These are phyloP conservation scores for Stenolophus ochropezus DNA, from an alignment of 2,888 invertebrate genomes.

Conservation along the genomic window DNA sequence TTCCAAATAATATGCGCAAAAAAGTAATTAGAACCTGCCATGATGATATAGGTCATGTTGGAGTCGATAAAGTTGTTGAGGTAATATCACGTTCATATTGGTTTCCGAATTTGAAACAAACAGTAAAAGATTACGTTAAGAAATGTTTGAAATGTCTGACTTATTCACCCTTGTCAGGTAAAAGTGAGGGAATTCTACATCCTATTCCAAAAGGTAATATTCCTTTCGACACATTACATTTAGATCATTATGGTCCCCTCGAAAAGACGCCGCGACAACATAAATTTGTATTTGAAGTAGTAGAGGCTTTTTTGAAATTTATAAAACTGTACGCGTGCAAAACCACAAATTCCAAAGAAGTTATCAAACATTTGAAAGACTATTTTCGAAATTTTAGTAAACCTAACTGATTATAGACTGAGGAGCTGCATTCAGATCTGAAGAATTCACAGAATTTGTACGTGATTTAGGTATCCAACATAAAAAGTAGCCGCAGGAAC, in stretches of 20 bases:
- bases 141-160: slow-evolving; percentile 67
- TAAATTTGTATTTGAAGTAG: slow-evolving; percentile 65
- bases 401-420: slow-evolving; percentile 65
- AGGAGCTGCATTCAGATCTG: slow-evolving; percentile 65
- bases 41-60: slow-evolving; percentile 63
- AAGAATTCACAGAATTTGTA: slow-evolving; percentile 64
- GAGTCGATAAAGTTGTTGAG: slow-evolving; percentile 64
- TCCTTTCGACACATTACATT: slow-evolving; percentile 65
- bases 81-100: slow-evolving; percentile 66
- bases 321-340: slow-evolving; percentile 63
- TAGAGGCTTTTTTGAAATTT: slow-evolving; percentile 66
- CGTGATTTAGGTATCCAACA: slow-evolving; percentile 62
- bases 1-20: slow-evolving; percentile 64
- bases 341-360: slow-evolving; percentile 61
- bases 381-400: slow-evolving; percentile 64
- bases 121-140: slow-evolving; percentile 64
- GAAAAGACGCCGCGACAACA: slow-evolving; percentile 57
- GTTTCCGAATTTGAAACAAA: slow-evolving; percentile 66
- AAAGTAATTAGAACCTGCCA: slow-evolving; percentile 64
- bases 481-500: slow-evolving; percentile 64
- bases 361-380: slow-evolving; percentile 61
- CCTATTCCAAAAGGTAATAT: slow-evolving; percentile 64
- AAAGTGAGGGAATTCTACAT: slow-evolving; percentile 65
- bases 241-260: slow-evolving; percentile 67
- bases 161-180: slow-evolving; percentile 62